Evolutionary conservation across 1,140 invertebrate species (phyloP).

Genomic region (Cydia strobilella): DNA sequence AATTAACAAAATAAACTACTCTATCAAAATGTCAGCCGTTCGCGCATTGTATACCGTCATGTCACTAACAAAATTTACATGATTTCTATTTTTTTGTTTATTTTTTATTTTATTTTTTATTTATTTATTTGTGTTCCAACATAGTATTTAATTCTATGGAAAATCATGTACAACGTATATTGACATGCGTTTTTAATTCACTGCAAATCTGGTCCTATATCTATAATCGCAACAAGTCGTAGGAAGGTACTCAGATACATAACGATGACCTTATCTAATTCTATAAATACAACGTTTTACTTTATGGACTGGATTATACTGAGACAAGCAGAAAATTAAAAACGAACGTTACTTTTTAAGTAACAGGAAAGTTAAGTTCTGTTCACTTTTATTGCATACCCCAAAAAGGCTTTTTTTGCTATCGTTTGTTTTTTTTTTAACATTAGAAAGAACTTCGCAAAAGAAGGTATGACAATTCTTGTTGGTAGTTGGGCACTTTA

Average conservation of each 20-base stretch:
- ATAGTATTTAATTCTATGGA: constrained; percentile 4
- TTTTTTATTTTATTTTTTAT: background rate
- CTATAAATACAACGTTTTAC: background rate
- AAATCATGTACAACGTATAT: constrained; percentile 1
- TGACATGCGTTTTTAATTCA: constrained; percentile 14
- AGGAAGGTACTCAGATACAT: background rate
- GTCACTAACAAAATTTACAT: background rate
- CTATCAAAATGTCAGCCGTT: constrained; percentile 1
- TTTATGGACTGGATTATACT: constrained; percentile 2
- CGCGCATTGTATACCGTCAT: background rate
- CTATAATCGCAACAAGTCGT: constrained; percentile 8
- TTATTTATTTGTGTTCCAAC: background rate
- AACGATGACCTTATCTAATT: background rate
- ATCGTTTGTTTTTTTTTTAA: background rate
- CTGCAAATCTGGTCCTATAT: constrained; percentile 21
- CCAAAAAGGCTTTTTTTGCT: background rate
- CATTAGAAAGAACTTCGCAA: too few species aligned
- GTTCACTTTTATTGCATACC: background rate
- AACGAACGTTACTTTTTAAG: background rate
- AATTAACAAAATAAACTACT: background rate
- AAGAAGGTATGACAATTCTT: too few species aligned
- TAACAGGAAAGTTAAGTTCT: background rate
- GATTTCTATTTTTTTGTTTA: background rate
- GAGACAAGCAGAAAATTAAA: constrained; percentile 24
- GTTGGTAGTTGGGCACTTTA: too few species aligned